A percentile compares a stretch with the other conserved stretches of the same genome.
Conservation (phyloP, 2,888 invertebrate species). For the Branchipolynoe longqiensis region DNA sequence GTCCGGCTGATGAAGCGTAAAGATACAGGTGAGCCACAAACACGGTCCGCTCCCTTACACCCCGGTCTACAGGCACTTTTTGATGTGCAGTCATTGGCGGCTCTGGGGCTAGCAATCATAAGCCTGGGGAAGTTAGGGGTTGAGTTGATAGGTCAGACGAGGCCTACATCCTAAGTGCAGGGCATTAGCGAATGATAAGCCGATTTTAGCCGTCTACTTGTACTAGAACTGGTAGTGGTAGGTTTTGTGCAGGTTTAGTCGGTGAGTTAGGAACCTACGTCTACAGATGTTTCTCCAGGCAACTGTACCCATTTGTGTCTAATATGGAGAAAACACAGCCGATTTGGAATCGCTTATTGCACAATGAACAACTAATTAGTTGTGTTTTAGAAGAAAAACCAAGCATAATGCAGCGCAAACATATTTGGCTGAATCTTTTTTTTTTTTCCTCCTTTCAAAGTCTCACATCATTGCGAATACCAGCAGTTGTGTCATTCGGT, state of each 20-base stretch:
- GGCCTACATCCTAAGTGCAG: not conserved
- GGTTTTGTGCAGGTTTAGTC: not conserved
- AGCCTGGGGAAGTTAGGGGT: no score
- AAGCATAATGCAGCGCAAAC: not conserved
- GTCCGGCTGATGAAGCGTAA: constrained; percentile 91
- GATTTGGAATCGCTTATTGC: not conserved
- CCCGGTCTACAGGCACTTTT: constrained; percentile 41
- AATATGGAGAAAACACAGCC: not conserved
- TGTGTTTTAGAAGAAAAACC: not conserved
- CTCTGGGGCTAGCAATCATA: constrained; percentile 31
- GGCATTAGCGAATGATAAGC: not conserved
- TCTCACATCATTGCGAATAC: constrained; percentile 9
- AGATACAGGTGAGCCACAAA: constrained; percentile 87
- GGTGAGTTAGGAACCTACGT: not conserved
- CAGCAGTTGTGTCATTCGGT: no score
- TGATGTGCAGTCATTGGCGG: constrained; percentile 46
- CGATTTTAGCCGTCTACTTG: not conserved
- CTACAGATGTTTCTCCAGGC: not conserved
- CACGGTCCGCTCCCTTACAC: not conserved
- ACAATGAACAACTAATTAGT: constrained; percentile 12
- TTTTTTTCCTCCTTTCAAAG: not conserved
- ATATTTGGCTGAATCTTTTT: constrained; percentile 21
- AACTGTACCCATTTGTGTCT: not conserved
- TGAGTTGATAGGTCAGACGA: no score
- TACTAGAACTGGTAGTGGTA: not conserved